These are phyloP conservation scores for Melanargia galathea DNA, from an alignment of 2,888 invertebrate species.

Conservation along the genomic window DNA sequence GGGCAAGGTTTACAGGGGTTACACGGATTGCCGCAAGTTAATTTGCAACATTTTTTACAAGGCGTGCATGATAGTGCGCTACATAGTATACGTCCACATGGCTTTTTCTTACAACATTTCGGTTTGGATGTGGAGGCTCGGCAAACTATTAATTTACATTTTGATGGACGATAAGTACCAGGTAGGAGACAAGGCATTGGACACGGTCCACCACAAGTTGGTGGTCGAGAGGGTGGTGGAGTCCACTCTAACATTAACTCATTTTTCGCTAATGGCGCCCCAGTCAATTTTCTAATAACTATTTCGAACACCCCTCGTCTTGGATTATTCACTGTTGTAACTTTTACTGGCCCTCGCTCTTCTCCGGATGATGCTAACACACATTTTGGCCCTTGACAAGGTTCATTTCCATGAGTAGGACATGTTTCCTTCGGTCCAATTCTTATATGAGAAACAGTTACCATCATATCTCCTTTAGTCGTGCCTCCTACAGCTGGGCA, in stretches of 20 bases:
- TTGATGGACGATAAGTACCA: conserved; percentile 50
- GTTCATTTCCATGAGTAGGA: conserved; percentile 58
- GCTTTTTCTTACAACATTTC: conserved; percentile 51
- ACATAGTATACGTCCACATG: conserved; percentile 47
- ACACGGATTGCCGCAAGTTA: conserved; percentile 46
- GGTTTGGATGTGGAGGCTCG: conserved; percentile 53
- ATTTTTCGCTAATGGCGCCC: conserved; percentile 70
- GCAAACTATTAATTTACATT: conserved; percentile 61
- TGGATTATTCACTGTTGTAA: conserved; percentile 63
- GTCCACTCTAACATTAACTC: conserved; percentile 77
- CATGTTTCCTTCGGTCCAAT: conserved; percentile 64
- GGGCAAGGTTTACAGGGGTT: conserved; percentile 43
- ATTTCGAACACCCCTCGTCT: conserved; percentile 74
- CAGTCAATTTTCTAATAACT: conserved; percentile 66
- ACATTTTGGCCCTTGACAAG: conserved; percentile 69
- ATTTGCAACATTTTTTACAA: conserved; percentile 49
- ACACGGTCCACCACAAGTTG: conserved; percentile 51
- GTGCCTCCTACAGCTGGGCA: conserved; percentile 49
- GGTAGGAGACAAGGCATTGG: conserved; percentile 45
- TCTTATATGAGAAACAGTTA: conserved; percentile 67
- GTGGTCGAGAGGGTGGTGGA: conserved; percentile 61
- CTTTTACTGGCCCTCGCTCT: conserved; percentile 62
- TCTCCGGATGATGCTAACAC: conserved; percentile 51
- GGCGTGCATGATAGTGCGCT: conserved; percentile 32
- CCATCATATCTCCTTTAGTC: conserved; percentile 60